Base-by-base conservation (phyloP, 2,888 invertebrate species). In the Fragum fragum region DNA sequence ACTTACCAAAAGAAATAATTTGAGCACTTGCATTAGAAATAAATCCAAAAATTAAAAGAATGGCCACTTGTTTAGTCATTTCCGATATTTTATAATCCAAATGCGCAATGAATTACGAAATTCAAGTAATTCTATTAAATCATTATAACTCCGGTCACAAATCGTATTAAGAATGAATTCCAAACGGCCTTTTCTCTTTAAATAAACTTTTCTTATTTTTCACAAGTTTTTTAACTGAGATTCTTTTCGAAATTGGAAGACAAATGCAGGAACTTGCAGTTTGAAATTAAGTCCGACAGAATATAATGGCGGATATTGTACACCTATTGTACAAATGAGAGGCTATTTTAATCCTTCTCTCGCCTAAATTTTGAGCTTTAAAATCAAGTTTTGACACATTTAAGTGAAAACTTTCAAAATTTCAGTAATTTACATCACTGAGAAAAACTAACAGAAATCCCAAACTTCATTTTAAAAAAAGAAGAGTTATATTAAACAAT, bases 1-100 rank as follows among this genome's bases (percentile, higher is more conserved):
- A 63, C 63, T 63, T 63, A 63, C 63, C 63, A 32, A 63, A 63
- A n/a, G 63, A 36, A 14, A 63, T 63, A 3, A 63, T 36, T 63
- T 63, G 63, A 32, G 63, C 63, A 63, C 28, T 63, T n/a, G 32
- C 0, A 63, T 7, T 28, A 32, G 28, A 28, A 28, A n/a, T 32
- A 36, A 32, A 63, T 63, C 63, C 63, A 26, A 63, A 63, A 63
- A 63, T 16, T 28, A 63, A 36, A 16, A 63, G 28, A 32, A 36
- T 63, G 2, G 36, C 28, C 14, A 32, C 14, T 28, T 9, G 18
- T 9, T 28, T 63, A 63, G 32, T 32, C 63, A 63, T 63, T 63
- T 63, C 63, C 32, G 63, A 5, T 7, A 9, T 63, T 63, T 63
- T 36, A 1, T 63, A 36, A 63, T 63, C 36, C 63, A 36, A 32